These are phyloP conservation scores for Digitonthophagus gazella DNA, from an alignment of 2,888 invertebrate genomes.

Conservation along the genomic window DNA sequence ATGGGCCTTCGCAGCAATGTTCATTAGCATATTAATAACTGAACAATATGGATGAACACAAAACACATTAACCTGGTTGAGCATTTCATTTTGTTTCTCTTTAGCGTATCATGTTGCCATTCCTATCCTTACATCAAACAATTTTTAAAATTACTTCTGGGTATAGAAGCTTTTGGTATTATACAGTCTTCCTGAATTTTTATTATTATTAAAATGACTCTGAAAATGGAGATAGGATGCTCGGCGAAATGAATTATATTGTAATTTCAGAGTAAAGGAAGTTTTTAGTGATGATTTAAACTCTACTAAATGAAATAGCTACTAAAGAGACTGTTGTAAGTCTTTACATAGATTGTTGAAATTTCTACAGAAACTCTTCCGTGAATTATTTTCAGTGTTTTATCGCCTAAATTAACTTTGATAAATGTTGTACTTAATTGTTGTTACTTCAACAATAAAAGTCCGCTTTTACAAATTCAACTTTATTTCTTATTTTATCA, in stretches of 20 bases:
- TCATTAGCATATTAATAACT: neutral
- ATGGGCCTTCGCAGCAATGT: neutral
- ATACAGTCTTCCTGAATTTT: neutral
- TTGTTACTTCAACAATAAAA: no score
- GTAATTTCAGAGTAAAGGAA: neutral
- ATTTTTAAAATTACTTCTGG: no score
- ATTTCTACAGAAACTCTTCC: neutral
- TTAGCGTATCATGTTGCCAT: no score
- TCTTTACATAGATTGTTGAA: neutral
- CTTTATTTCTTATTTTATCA: neutral
- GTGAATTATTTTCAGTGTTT: no score
- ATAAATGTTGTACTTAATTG: no score
- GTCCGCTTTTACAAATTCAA: no score
- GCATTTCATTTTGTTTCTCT: neutral
- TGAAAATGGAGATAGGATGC: neutral
- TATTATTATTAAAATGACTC: neutral
- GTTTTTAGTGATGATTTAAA: neutral
- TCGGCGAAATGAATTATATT: neutral
- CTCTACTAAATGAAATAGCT: no score
- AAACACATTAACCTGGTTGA: neutral
- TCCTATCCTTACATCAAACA: no score
- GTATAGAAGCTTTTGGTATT: neutral
- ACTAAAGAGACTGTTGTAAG: no score
- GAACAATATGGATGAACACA: neutral
- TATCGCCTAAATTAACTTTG: no score